Conservation (phyloP, 2,888 invertebrate genomes). For the Euclidia mi region DNA sequence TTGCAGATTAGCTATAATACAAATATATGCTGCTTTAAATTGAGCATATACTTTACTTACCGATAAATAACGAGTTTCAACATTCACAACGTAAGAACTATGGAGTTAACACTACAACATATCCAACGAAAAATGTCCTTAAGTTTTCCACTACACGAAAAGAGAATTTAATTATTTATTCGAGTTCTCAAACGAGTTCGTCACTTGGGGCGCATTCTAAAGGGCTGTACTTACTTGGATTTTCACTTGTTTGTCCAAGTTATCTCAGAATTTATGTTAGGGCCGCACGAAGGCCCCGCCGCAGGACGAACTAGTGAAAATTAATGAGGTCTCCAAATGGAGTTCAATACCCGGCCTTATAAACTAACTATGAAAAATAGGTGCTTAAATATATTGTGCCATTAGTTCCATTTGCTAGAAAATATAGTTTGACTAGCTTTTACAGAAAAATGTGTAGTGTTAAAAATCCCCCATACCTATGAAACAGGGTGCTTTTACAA, state of each 20-base stretch:
- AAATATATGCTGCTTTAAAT: no score
- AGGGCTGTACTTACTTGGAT: constrained; percentile 82
- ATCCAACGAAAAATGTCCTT: no score
- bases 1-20: no score
- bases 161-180: constrained; percentile 65
- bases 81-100: no score
- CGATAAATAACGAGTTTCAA: no score
- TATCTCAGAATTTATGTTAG: constrained; percentile 84
- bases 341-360: constrained; percentile 62
- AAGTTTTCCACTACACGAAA: constrained; percentile 41
- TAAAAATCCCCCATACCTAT: no score
- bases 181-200: constrained; percentile 71
- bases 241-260: constrained; percentile 82
- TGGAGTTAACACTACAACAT: no score
- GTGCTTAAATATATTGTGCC: constrained; percentile 18
- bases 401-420: constrained; percentile 4
- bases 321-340: constrained; percentile 75
- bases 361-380: constrained; percentile 63
- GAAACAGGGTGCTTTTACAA: no score
- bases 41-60: no score
- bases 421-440: no score
- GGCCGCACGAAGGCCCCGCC: constrained; percentile 75
- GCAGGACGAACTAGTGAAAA: constrained; percentile 80
- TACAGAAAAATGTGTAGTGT: no score
- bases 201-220: constrained; percentile 80